These are phyloP conservation scores for Calameuta idolon DNA, from an alignment of 2,888 invertebrate genomes.

Conservation along the genomic window DNA sequence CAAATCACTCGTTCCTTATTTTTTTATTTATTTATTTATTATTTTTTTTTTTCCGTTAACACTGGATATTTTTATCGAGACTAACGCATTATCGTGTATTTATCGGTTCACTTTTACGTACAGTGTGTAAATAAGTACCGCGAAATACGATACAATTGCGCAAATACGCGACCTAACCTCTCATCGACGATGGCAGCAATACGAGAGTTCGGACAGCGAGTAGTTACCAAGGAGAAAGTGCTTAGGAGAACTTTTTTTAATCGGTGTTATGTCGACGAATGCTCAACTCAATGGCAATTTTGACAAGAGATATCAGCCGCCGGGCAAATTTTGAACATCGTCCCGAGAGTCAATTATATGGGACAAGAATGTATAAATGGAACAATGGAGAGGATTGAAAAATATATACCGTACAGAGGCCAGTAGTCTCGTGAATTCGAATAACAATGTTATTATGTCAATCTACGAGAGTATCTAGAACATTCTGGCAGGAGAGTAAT, in stretches of 20 bases:
- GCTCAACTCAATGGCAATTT: neutral
- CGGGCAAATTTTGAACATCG: neutral
- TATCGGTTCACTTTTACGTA: neutral
- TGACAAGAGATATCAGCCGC: neutral
- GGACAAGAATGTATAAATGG: neutral
- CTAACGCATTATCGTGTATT: neutral
- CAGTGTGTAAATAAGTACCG: neutral
- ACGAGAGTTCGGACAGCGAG: neutral
- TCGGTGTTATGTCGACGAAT: neutral
- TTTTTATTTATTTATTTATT: too few relatives aligned
- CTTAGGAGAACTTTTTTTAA: neutral
- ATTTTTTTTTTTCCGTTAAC: neutral
- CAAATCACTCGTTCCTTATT: neutral
- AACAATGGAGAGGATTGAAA: neutral
- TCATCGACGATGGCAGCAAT: neutral
- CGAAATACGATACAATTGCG: neutral
- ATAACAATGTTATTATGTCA: neutral
- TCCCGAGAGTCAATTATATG: too few relatives aligned
- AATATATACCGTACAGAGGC: neutral
- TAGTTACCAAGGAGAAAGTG: neutral
- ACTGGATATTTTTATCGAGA: neutral
- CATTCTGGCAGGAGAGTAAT: neutral
- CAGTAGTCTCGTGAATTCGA: neutral
- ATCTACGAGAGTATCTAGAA: neutral
- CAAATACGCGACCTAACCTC: neutral